A percentile compares a stretch with the other conserved stretches of the same genome.
Conservation (phyloP, 2,113 vertebrate genomes). For the Fulica atra region DNA sequence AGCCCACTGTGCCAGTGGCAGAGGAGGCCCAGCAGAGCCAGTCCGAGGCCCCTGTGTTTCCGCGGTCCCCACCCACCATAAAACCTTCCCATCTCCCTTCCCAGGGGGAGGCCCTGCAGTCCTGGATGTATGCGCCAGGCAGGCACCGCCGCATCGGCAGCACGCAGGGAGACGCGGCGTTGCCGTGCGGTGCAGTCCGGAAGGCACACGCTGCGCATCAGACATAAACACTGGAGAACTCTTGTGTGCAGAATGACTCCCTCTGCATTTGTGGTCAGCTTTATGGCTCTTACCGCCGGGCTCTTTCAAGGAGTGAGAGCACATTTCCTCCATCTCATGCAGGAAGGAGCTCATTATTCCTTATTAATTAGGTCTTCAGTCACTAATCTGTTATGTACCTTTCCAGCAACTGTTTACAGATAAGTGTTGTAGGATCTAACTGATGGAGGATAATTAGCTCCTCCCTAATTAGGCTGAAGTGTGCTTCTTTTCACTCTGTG, state of each 20-base stretch:
- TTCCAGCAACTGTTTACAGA: conserved; percentile 75
- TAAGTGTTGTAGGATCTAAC: conserved; percentile 73
- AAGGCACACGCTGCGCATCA: fast-evolving
- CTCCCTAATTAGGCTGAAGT: conserved; percentile 74
- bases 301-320: conserved; percentile 20
- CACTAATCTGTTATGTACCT: conserved; percentile 69
- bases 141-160: fast-evolving
- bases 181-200: fast-evolving
- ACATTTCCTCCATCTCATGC: conserved; percentile 16
- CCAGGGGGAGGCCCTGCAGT: neutral
- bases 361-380: conserved; percentile 77
- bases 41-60: fast-evolving
- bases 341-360: conserved; percentile 70
- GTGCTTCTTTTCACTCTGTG: conserved; percentile 57
- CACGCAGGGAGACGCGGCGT: fast-evolving
- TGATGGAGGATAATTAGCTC: conserved; percentile 72
- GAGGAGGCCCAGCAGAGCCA: neutral
- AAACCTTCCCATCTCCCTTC: neutral
- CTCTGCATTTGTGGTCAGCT: neutral
- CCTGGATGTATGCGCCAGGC: neutral
- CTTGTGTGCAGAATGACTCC: neutral
- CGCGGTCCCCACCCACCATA: fast-evolving
- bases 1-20: neutral
- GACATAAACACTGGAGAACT: neutral
- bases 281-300: neutral